These are phyloP conservation scores for Phyllotreta striolata DNA, from an alignment of 2,888 invertebrate genomes.

Conservation along the genomic window DNA sequence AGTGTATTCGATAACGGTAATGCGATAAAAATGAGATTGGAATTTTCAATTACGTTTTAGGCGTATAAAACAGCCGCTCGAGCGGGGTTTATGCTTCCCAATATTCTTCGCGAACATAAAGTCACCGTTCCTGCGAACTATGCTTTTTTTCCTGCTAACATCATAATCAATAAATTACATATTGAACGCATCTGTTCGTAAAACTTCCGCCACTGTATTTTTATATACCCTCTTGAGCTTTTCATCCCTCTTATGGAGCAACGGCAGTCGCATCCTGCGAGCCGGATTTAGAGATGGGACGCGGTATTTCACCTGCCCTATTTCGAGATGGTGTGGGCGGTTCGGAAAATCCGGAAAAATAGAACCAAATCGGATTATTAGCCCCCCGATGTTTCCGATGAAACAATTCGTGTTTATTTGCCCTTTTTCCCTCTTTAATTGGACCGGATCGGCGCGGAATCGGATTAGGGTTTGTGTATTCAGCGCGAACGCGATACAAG, in stretches of 20 bases:
- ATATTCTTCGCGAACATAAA: neutral
- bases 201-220: conserved; percentile 27
- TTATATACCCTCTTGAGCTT: conserved; percentile 36
- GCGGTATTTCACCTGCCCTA: conserved; percentile 18
- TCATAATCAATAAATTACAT: conserved; percentile 37
- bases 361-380: conserved; percentile 38
- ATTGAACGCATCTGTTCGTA: conserved; percentile 41
- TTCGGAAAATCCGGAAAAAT: too few species aligned
- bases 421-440: conserved; percentile 41
- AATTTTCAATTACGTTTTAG: too few species aligned
- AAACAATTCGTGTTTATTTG: conserved; percentile 41
- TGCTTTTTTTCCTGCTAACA: conserved; percentile 27
- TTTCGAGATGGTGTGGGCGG: too few species aligned
- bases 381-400: conserved; percentile 34
- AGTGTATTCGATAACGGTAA: too few species aligned
- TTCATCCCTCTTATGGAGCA: conserved; percentile 35
- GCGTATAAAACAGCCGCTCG: too few species aligned
- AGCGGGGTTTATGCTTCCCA: neutral
- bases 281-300: conserved; percentile 18
- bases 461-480: too few species aligned
- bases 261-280: conserved; percentile 32
- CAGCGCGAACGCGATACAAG: too few species aligned
- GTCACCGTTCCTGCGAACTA: conserved; percentile 22
- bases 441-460: conserved; percentile 26
- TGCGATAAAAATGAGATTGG: too few species aligned